Percentiles rank a stretch among this genome's conserved stretches.
phyloP scores from a whole-genome alignment of 2,797 vertebrate genomes.

The Mycteria americana region DNA sequence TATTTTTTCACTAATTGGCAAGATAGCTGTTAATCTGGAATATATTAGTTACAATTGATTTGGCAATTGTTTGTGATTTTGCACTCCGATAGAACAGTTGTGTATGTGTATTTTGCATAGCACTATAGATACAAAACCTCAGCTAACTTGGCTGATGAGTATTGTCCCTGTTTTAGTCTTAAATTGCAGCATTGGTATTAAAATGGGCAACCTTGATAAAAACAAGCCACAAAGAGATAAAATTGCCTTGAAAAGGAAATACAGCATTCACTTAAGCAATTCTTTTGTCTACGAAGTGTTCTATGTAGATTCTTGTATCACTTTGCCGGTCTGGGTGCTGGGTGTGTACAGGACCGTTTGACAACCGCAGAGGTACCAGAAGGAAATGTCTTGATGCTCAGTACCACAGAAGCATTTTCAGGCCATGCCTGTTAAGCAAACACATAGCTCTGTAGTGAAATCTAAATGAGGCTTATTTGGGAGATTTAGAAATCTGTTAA shows the following conservation, averaged over 20 bases:
- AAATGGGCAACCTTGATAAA: conserved; percentile 18
- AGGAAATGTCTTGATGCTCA: background rate
- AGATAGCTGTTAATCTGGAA: conserved; percentile 7
- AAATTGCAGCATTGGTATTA: conserved; percentile 10
- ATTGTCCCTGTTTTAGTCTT: background rate
- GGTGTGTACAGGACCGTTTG: background rate
- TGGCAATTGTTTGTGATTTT: background rate
- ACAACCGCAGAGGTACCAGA: background rate
- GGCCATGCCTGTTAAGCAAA: background rate
- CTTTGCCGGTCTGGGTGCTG: background rate
- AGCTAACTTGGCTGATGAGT: background rate
- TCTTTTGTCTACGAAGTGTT: background rate
- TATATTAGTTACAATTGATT: conserved; percentile 22
- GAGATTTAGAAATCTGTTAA: background rate
- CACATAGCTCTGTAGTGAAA: background rate
- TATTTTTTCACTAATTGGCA: conserved; percentile 27
- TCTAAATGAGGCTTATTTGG: background rate
- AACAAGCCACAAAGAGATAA: background rate
- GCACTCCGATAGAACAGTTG: background rate
- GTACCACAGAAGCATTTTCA: background rate
- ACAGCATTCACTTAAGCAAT: background rate
- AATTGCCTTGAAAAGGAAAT: background rate
- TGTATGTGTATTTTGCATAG: background rate
- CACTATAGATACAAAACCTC: conserved; percentile 1
- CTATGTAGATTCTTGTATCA: background rate